Percentiles rank a stretch among this genome's conserved stretches.
phyloP scores from a whole-genome alignment of 1,140 invertebrate genomes.

The Sminthurinus signatus region DNA sequence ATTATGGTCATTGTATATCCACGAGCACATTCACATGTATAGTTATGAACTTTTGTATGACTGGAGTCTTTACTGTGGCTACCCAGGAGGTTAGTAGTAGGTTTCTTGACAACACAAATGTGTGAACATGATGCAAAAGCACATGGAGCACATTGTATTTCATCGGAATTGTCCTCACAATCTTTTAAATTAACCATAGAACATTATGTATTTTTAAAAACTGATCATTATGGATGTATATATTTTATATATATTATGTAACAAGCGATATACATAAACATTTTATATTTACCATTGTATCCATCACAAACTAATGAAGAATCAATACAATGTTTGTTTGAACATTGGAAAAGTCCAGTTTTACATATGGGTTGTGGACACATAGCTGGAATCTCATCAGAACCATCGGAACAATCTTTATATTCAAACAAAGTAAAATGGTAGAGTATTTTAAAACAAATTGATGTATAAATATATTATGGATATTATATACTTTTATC shows the following conservation, averaged over 20 bases:
- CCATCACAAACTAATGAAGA: constrained; percentile 53
- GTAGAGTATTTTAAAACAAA: too few relatives aligned
- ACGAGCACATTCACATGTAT: constrained; percentile 55
- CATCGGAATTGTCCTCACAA: constrained; percentile 38
- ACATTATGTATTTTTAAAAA: too few relatives aligned
- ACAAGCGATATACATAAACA: too few relatives aligned
- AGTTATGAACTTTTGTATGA: constrained; percentile 47
- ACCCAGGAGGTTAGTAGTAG: too few relatives aligned
- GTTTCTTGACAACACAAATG: constrained; percentile 60
- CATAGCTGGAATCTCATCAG: constrained; percentile 51
- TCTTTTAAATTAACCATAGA: too few relatives aligned
- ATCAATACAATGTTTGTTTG: constrained; percentile 62
- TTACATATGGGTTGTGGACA: constrained; percentile 40
- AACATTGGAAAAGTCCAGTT: constrained; percentile 55
- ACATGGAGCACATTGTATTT: constrained; percentile 47
- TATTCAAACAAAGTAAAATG: too few relatives aligned
- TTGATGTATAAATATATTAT: too few relatives aligned
- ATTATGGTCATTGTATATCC: constrained; percentile 31
- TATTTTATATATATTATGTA: too few relatives aligned
- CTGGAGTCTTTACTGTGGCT: neutral
- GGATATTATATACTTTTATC: too few relatives aligned
- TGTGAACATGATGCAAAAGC: constrained; percentile 67
- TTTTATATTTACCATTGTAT: constrained; percentile 21
- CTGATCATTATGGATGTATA: too few relatives aligned
- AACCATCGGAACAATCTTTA: constrained; percentile 59